Evolutionary conservation across 2,797 vertebrate genomes (phyloP).

Genomic region (Borostomias antarcticus): DNA sequence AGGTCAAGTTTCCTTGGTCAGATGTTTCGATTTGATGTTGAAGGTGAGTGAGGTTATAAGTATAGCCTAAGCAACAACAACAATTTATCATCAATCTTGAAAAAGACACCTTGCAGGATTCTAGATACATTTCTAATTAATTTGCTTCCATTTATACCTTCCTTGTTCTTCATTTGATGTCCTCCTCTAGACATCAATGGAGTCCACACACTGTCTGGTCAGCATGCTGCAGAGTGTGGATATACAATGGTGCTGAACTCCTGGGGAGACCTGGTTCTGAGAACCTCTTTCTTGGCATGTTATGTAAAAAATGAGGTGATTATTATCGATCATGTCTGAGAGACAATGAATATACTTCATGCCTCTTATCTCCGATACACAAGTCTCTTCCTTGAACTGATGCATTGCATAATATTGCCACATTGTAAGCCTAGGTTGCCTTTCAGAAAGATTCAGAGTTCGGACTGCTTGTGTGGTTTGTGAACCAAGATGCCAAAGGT

Average conservation of each 20-base stretch:
- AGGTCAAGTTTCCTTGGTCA: constrained; percentile 38
- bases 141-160: background rate
- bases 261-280: constrained; percentile 53
- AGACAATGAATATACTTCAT: background rate
- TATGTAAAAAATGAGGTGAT: constrained; percentile 53
- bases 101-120: background rate
- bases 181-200: constrained; percentile 26
- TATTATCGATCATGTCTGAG: background rate
- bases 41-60: constrained; percentile 34
- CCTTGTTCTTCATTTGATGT: background rate
- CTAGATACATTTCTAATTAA: background rate
- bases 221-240: constrained; percentile 56
- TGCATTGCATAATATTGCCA: background rate
- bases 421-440: background rate
- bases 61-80: too few species aligned
- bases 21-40: constrained; percentile 41
- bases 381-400: background rate
- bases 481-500: constrained; percentile 53
- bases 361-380: background rate
- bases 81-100: too few species aligned
- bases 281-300: constrained; percentile 64
- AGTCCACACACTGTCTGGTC: constrained; percentile 29
- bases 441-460: constrained; percentile 61
- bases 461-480: constrained; percentile 60
- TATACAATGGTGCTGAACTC: constrained; percentile 51